These are phyloP conservation scores for Syrrhaptes paradoxus DNA, from an alignment of 2,113 vertebrate genomes.

Conservation along the genomic window DNA sequence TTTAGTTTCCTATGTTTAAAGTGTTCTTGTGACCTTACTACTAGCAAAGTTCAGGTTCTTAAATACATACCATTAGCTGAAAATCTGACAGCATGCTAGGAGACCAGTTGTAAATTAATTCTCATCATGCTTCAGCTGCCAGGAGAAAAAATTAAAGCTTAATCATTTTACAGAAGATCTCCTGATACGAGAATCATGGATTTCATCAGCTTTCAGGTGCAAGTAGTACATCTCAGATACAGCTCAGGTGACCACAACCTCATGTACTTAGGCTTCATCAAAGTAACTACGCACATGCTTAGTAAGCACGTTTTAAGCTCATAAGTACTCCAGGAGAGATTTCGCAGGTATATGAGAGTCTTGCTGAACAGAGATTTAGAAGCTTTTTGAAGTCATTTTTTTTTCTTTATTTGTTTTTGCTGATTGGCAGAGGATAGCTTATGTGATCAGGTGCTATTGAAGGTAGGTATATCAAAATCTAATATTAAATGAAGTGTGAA, in stretches of 20 bases:
- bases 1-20: not conserved
- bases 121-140: not conserved
- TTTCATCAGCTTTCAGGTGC: not conserved
- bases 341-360: not conserved
- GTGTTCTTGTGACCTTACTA: not conserved
- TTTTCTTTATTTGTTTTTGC: not conserved
- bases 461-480: not conserved
- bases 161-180: not conserved
- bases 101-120: not conserved
- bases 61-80: not conserved
- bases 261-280: not conserved
- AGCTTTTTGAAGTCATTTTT: not conserved
- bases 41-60: not conserved
- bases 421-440: not conserved
- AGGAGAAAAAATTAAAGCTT: not conserved
- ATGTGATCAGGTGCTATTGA: not conserved
- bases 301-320: not conserved
- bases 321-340: not conserved
- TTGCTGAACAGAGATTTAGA: not conserved
- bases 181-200: not conserved
- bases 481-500: not conserved
- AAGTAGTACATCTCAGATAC: not conserved
- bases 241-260: not conserved
- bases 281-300: not conserved
- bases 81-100: not conserved